phyloP scores from a whole-genome alignment of 2,888 invertebrate species.

The Polymixis lichenea region DNA sequence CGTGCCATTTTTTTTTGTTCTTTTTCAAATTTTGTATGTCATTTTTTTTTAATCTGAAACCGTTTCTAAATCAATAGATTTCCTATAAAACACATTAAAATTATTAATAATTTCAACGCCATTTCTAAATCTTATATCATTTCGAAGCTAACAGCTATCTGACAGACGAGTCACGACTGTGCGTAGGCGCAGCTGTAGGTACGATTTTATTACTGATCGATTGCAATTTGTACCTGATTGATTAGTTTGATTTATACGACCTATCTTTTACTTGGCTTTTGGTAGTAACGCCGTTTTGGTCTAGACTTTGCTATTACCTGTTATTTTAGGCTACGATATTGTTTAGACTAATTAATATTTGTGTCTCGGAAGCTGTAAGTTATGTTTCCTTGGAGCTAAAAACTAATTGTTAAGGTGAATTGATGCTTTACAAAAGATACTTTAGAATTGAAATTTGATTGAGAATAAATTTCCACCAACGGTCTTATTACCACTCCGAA shows the following conservation, averaged over 20 bases:
- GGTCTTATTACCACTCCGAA: no score
- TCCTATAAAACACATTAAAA: neutral
- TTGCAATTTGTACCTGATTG: constrained; percentile 62
- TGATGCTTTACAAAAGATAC: neutral
- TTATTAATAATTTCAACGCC: constrained; percentile 31
- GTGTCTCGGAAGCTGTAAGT: neutral
- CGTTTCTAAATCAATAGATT: neutral
- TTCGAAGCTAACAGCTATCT: constrained; percentile 47
- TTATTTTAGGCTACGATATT: constrained; percentile 4
- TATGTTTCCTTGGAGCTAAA: no score
- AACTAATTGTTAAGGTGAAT: neutral
- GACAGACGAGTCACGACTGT: constrained; percentile 60
- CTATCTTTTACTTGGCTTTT: constrained; percentile 17
- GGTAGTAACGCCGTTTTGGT: neutral
- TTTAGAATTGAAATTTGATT: neutral
- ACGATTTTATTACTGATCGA: constrained; percentile 61
- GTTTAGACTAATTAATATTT: neutral
- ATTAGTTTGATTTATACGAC: constrained; percentile 46
- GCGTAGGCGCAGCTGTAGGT: constrained; percentile 60
- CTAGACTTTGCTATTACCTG: neutral
- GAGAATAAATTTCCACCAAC: neutral
- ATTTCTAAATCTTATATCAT: constrained; percentile 49
- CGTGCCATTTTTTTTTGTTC: neutral
- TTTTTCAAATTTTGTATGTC: neutral
- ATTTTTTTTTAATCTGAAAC: neutral